Base-by-base conservation (phyloP, 2,888 invertebrate species). In the Drosophila phalerata region DNA sequence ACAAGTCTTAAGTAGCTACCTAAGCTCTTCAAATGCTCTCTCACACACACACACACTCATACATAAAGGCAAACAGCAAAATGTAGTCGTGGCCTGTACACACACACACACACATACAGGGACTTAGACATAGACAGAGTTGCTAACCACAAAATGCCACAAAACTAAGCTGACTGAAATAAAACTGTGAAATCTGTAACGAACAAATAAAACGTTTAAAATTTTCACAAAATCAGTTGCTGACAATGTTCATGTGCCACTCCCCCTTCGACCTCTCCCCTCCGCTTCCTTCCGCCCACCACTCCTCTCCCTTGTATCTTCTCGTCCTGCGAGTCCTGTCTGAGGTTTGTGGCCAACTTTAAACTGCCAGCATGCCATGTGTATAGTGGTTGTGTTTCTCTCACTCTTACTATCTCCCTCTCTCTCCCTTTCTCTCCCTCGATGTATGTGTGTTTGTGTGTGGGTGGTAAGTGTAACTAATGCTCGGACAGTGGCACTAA, bases 401-500 rank as follows among this genome's bases (percentile, higher is more conserved):
- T 11, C 37, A 34, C 19, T 15, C 34, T 25, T 2, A 11, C 22
- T 32, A 19, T 4, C 30, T 5, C 28, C 0, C 43, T 8, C 53
- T 17, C 38, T 5, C 8, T 13, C 38, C n/a, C 11, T 25, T 6
- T 40, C 9, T 42, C 19, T 1, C n/a, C 11, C n/a, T 15, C 15
- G n/a, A n/a, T 25, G 37, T 42, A 30, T 38, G 63, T 37, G 25
- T 53, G 49, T 10, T 47, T 11, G 49, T 56, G 37, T 55, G 62
- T 68, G 76, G 34, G 70, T 71, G 74, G 61, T 66, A 79, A 84
- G 72, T 82, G 88, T 85, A 88, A 84, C 89, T 88, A 90, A 89
- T 90, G 90, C 85, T 80, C 81, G 83, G 77, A 79, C 88, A 74
- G 80, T 83, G 80, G 87, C 90, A 88, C 90, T 89, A 90, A 89